phyloP scores from a whole-genome alignment of 2,113 vertebrate species.

The Tympanuchus pallidicinctus region DNA sequence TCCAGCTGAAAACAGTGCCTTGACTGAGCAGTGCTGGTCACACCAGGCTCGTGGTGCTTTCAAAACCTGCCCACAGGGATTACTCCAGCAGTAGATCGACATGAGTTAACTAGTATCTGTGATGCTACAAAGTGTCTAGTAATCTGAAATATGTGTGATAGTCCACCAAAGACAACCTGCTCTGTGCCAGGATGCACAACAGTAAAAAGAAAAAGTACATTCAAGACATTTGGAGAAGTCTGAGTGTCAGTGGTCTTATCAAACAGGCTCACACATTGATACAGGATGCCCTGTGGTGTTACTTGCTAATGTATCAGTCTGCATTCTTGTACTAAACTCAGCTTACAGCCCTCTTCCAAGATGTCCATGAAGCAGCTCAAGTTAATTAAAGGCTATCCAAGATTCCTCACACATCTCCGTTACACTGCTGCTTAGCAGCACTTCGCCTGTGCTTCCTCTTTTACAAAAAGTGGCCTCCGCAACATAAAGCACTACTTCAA shows the following conservation, averaged over 20 bases:
- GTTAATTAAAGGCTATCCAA: neutral
- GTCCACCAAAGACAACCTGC: neutral
- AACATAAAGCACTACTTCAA: neutral
- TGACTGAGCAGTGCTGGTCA: neutral
- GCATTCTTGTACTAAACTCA: neutral
- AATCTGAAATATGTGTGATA: neutral
- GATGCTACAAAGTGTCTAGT: neutral
- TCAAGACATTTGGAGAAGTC: neutral
- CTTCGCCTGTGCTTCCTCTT: neutral
- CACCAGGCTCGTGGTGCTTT: neutral
- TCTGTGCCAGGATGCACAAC: neutral
- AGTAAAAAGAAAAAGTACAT: neutral
- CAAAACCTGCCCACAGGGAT: neutral
- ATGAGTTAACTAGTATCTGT: neutral
- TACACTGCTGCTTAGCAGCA: neutral
- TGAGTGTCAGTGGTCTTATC: neutral
- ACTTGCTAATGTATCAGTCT: neutral
- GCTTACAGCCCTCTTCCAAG: neutral
- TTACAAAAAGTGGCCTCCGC: neutral
- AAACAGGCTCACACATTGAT: neutral
- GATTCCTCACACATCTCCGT: neutral
- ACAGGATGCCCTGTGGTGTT: neutral
- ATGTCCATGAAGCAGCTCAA: neutral
- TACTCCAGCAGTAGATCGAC: neutral
- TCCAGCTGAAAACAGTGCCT: neutral